A percentile compares a stretch with the other conserved stretches of the same genome.
Conservation (phyloP, 2,888 invertebrate genomes). For the Drosophila lacicola region DNA sequence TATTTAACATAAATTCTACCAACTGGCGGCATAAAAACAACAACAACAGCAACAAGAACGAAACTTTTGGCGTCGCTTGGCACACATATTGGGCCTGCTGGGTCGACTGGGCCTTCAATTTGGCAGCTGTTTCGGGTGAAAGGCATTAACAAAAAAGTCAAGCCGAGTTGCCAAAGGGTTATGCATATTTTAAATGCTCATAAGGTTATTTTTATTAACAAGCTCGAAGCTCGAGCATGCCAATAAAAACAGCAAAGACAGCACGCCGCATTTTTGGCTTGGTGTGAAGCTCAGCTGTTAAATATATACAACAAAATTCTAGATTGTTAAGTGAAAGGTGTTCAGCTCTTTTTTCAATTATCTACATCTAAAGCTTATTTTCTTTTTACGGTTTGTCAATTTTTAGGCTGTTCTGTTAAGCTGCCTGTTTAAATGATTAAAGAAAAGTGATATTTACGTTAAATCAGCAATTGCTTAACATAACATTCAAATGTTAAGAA, state of each 20-base stretch:
- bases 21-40: constrained; percentile 50
- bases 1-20: constrained; percentile 68
- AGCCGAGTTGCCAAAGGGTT: constrained; percentile 42
- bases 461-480: neutral
- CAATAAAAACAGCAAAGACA: neutral
- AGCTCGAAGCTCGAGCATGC: constrained; percentile 2
- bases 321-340: constrained; percentile 15
- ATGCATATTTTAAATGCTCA: constrained; percentile 38
- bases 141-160: constrained; percentile 56
- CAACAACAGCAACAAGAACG: constrained; percentile 34
- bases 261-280: constrained; percentile 6
- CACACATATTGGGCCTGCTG: constrained; percentile 47
- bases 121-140: constrained; percentile 65
- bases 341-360: neutral
- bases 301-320: constrained; percentile 8
- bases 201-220: constrained; percentile 20
- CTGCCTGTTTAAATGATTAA: too few relatives aligned
- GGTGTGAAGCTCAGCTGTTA: constrained; percentile 1
- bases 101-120: constrained; percentile 25
- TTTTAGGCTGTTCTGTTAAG: too few relatives aligned
- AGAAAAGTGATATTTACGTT: too few relatives aligned
- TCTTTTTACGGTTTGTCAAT: neutral
- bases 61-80: constrained; percentile 44
- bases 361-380: neutral
- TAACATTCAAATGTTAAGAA: neutral